Evolutionary conservation across 2,113 vertebrate genomes (phyloP).

Genomic region (Sinocyclocheilus maitianheensis): DNA sequence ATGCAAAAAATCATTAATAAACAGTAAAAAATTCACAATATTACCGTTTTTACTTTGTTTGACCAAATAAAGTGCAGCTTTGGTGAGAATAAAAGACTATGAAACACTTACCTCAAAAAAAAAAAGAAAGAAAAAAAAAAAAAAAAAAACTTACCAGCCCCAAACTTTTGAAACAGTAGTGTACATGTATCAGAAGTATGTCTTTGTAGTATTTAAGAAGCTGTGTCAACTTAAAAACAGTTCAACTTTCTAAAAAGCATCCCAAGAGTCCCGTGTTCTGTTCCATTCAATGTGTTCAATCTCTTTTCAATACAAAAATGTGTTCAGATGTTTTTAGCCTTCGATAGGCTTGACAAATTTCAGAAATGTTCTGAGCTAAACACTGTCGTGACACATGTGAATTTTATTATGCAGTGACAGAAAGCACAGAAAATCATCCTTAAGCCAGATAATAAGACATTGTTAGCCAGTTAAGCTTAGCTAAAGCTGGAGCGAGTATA

Average conservation of each 20-base stretch:
- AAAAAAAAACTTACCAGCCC: not conserved
- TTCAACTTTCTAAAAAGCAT: not conserved
- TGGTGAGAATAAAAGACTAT: not conserved
- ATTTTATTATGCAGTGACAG: not conserved
- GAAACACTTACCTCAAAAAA: not conserved
- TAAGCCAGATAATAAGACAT: conserved; percentile 23
- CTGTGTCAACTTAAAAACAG: not conserved
- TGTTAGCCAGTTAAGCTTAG: conserved; percentile 19
- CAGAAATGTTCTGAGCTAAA: not conserved
- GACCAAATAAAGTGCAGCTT: not conserved
- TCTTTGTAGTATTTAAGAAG: not conserved
- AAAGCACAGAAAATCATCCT: conserved; percentile 32
- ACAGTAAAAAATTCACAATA: too few species aligned
- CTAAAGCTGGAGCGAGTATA: conserved; percentile 36
- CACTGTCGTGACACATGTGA: not conserved
- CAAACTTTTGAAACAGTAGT: not conserved
- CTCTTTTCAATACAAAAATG: not conserved
- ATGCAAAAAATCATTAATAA: not conserved
- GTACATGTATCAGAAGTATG: not conserved
- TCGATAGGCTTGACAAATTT: not conserved
- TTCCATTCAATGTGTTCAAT: not conserved
- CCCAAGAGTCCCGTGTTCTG: not conserved
- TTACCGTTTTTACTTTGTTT: too few species aligned
- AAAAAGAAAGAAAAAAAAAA: not conserved
- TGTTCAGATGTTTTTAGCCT: conserved; percentile 8